Evolutionary conservation across 2,888 invertebrate species (phyloP).

Genomic region (Pachycephus smyrnensis): DNA sequence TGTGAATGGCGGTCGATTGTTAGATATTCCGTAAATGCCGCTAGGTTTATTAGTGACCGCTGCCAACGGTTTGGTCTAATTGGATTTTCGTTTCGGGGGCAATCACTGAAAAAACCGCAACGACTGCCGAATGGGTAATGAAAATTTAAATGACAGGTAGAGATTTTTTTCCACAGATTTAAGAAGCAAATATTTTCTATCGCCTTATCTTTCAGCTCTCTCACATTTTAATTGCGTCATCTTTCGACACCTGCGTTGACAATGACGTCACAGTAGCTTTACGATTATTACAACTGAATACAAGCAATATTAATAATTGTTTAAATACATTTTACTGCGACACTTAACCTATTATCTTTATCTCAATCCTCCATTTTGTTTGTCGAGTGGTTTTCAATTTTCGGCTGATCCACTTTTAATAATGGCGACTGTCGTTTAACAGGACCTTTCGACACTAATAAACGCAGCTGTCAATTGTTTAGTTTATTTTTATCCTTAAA

Average conservation of each 20-base stretch:
- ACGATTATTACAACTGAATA: background rate
- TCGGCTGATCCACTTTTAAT: background rate
- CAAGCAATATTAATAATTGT: background rate
- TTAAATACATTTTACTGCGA: background rate
- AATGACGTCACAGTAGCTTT: background rate
- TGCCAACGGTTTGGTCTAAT: conserved; percentile 23
- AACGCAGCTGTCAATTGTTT: background rate
- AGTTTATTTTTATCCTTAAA: background rate
- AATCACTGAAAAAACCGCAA: conserved; percentile 33
- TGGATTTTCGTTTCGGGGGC: conserved; percentile 32
- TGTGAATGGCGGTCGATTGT: background rate
- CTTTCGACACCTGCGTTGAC: background rate
- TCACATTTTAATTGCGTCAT: background rate
- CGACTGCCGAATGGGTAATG: background rate
- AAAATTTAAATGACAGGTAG: background rate
- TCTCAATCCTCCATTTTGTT: background rate
- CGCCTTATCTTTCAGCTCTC: background rate
- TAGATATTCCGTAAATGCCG: background rate
- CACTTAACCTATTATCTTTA: background rate
- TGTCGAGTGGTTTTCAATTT: background rate
- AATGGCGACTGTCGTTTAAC: background rate
- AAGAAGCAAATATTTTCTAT: background rate
- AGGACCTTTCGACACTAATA: background rate
- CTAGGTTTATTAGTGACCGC: background rate
- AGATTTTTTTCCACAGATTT: background rate